Evolutionary conservation across 1,140 invertebrate species (phyloP).

Genomic region (Hylaeus volcanicus): DNA sequence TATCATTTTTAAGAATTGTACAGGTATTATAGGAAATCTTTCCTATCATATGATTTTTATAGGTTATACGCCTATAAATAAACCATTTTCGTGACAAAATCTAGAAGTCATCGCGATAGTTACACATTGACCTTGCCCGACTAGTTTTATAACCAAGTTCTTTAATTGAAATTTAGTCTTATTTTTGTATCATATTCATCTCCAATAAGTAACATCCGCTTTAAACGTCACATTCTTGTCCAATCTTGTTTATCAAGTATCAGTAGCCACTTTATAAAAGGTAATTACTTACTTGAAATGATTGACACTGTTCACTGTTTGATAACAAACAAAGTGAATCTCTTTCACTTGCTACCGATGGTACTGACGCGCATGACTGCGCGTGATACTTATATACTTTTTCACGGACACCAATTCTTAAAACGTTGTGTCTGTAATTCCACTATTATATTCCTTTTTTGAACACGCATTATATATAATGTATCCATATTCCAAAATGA

Average conservation of each 20-base stretch:
- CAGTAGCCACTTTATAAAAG: not conserved
- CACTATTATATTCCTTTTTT: not conserved
- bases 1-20: not conserved
- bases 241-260: not conserved
- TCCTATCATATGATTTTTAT: not conserved
- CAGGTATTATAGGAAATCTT: not conserved
- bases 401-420: not conserved
- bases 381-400: not conserved
- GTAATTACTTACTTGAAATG: constrained; percentile 10
- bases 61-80: constrained; percentile 13
- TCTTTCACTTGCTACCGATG: not conserved
- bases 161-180: not conserved
- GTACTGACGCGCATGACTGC: no score
- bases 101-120: not conserved
- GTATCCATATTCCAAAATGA: no score
- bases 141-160: not conserved
- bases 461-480: not conserved
- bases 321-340: not conserved
- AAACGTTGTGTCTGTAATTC: no score
- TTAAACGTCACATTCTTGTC: no score
- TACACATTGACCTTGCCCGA: constrained; percentile 15
- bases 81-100: not conserved
- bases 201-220: not conserved
- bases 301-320: not conserved
- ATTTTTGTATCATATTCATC: not conserved